Evolutionary conservation across 2,113 vertebrate genomes (phyloP).

Genomic region (Neolamprologus sp.): DNA sequence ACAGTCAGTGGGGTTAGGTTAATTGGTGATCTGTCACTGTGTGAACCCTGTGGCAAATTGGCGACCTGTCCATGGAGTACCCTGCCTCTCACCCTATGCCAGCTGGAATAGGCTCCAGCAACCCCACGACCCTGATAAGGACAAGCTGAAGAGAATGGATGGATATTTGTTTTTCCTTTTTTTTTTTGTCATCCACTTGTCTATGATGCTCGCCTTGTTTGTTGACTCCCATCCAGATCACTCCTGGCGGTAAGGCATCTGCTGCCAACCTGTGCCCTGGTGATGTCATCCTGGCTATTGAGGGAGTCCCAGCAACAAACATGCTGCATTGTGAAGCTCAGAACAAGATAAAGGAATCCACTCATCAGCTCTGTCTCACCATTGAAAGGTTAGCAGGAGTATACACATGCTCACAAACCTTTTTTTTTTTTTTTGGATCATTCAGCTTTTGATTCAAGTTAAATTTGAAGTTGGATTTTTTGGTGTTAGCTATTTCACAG

Average conservation of each 20-base stretch:
- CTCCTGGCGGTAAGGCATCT: constrained; percentile 90
- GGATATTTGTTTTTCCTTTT: not conserved
- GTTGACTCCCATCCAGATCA: constrained; percentile 72
- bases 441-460: not conserved
- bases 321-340: constrained; percentile 96
- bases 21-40: not conserved
- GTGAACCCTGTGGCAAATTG: not conserved
- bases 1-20: not conserved
- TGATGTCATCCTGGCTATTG: constrained; percentile 89
- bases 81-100: not conserved
- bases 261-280: constrained; percentile 84
- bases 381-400: constrained; percentile 80
- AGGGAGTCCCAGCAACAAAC: constrained; percentile 78
- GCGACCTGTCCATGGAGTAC: not conserved
- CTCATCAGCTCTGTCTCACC: constrained; percentile 78
- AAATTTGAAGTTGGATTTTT: not conserved
- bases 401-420: not conserved
- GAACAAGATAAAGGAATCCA: constrained; percentile 89
- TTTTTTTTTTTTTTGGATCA: not conserved
- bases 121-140: not conserved
- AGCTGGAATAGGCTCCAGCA: not conserved
- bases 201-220: not conserved
- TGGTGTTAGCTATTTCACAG: not conserved
- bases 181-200: not conserved
- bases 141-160: not conserved